These are phyloP conservation scores for Thamnaconus septentrionalis DNA, from an alignment of 2,113 vertebrate genomes.

Conservation along the genomic window DNA sequence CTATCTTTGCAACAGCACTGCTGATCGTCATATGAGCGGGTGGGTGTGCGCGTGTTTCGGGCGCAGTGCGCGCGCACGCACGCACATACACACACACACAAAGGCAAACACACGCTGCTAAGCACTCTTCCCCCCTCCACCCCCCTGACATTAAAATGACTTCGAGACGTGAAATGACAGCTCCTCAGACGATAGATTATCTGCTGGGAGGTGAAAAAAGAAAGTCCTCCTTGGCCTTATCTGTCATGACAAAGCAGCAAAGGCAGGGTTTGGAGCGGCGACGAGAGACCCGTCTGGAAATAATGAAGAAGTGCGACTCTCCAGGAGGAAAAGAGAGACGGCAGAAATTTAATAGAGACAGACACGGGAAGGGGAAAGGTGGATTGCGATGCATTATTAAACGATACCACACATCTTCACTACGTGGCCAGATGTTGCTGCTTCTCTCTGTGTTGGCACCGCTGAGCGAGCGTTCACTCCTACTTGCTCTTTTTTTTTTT, in stretches of 20 bases:
- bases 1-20: constrained; percentile 40
- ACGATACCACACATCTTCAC: constrained; percentile 26
- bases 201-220: constrained; percentile 33
- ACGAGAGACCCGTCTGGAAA: constrained; percentile 22
- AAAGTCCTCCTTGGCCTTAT: constrained; percentile 48
- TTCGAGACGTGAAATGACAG: constrained; percentile 54
- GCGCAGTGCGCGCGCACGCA: not conserved
- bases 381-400: constrained; percentile 34
- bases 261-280: constrained; percentile 3
- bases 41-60: constrained; percentile 31
- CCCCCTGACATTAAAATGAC: constrained; percentile 47
- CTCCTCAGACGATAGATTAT: constrained; percentile 54
- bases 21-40: constrained; percentile 69
- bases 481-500: constrained; percentile 17
- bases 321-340: constrained; percentile 44
- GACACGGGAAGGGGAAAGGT: constrained; percentile 19
- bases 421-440: constrained; percentile 31
- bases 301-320: constrained; percentile 37
- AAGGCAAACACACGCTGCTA: not conserved
- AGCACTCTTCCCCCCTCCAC: constrained; percentile 22
- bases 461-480: constrained; percentile 32
- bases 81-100: not conserved
- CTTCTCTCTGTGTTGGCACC: constrained; percentile 3
- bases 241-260: constrained; percentile 42
- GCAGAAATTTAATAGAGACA: constrained; percentile 38